phyloP scores from a whole-genome alignment of 2,888 invertebrate genomes.

The Rotaria macrura region DNA sequence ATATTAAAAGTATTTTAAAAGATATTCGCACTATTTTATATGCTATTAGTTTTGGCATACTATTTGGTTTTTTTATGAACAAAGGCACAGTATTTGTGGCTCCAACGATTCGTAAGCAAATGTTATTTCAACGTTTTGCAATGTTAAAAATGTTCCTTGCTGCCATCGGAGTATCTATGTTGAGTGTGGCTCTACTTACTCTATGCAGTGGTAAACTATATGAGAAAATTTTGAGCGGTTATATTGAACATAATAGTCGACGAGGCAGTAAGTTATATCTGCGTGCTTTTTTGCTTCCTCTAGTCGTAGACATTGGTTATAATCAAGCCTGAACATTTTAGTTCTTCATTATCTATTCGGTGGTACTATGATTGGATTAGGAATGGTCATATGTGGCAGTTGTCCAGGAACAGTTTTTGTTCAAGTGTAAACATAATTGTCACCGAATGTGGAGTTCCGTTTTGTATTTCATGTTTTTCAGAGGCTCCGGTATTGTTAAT shows the following conservation, averaged over 20 bases:
- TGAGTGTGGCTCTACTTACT: background rate
- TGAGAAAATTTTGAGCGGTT: background rate
- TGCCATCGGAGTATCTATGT: background rate
- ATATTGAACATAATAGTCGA: background rate
- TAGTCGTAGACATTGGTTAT: background rate
- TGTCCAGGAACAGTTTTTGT: background rate
- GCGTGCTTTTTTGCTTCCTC: background rate
- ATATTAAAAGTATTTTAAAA: background rate
- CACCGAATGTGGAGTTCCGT: too few species aligned
- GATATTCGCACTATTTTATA: background rate
- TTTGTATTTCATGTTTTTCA: background rate
- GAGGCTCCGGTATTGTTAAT: background rate
- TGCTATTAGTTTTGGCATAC: background rate
- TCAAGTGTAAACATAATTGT: background rate
- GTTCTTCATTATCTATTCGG: background rate
- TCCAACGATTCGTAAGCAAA: background rate
- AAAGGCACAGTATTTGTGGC: background rate
- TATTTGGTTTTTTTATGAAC: background rate
- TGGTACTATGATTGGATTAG: background rate
- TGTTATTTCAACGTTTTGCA: background rate
- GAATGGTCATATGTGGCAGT: background rate
- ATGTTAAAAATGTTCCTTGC: constrained; percentile 3
- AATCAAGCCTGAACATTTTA: background rate
- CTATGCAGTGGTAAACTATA: background rate
- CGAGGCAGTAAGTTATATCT: background rate